Evolutionary conservation across 2,888 invertebrate genomes (phyloP), one percentile per base, ranked within the genome.

Genomic region (Eupeodes luniger): DNA sequence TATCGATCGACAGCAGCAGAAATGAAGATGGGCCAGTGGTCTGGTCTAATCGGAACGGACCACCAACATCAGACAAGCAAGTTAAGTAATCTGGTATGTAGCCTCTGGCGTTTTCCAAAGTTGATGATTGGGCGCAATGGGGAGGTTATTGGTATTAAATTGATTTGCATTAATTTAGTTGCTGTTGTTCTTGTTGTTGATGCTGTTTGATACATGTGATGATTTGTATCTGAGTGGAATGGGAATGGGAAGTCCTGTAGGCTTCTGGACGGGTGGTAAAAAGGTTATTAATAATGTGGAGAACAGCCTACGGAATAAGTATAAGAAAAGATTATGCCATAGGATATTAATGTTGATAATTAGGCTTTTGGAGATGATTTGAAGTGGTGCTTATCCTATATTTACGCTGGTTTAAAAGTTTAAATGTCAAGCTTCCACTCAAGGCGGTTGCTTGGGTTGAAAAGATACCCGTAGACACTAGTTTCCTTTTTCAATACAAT

Each of bases 91-190:
- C 74, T 67, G 79, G 40, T 7, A 5, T 67, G 78, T 67, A 83
- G 77, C 77, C 77, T 66, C 72, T 74, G 67, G 79, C 62, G 34
- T 14, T 19, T 14, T 64, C 16, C 12, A 40, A 64, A 27, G 64
- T 44, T 78, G 66, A 14, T 70, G 27, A 57, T 61, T 79, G 19
- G 69, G 51, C 47, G n/a, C 49, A 66, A 66, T 66, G 47, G 47
- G 55, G 61, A 64, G 69, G 76, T 64, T 82, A 82, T 76, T 49
- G 61, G 57, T 69, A 62, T 62, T 27, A 70, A 69, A 84, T 84
- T 84, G 79, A 84, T 62, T 84, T 84, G 74, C 69, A 84, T 49
- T 66, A 47, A 10, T 44, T 64, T 19, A 11, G 5, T 44, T 12
- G 49, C 51, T 74, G 55, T 74, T 69, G 55, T 74, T 69, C 1